Evolutionary conservation across 2,113 vertebrate genomes (phyloP).

Genomic region (Grallaria varia): DNA sequence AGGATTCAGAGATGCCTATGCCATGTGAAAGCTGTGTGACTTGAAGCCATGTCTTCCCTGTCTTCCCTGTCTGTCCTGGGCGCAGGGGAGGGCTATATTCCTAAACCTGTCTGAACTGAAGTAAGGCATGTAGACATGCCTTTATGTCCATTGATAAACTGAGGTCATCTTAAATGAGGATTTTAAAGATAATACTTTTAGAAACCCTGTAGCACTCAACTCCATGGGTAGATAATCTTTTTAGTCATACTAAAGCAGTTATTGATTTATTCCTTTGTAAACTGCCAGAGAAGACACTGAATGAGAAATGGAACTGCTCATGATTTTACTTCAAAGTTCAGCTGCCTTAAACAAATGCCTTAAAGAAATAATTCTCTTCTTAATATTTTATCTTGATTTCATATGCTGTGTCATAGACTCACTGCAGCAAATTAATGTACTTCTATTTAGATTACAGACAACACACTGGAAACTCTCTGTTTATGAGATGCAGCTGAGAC

Average conservation of each 20-base stretch:
- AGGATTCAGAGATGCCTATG: background rate
- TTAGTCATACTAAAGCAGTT: background rate
- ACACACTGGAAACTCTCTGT: background rate
- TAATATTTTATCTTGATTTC: background rate
- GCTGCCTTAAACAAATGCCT: background rate
- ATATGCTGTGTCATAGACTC: background rate
- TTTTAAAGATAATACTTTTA: background rate
- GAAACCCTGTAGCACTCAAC: background rate
- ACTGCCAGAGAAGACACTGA: background rate
- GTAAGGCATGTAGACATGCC: background rate
- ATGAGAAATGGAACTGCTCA: background rate
- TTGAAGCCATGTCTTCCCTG: fast-evolving
- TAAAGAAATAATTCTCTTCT: background rate
- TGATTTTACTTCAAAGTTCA: background rate
- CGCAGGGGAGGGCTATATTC: background rate
- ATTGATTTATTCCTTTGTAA: background rate
- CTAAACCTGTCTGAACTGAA: background rate
- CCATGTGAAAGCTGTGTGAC: background rate
- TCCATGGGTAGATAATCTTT: background rate
- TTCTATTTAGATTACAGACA: background rate
- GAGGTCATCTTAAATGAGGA: background rate
- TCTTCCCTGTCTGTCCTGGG: background rate
- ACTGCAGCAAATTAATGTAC: background rate
- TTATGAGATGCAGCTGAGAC: background rate
- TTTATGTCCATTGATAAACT: background rate